Evolutionary conservation across 1,140 invertebrate species (phyloP), one percentile per base, ranked within the genome.

Genomic region (Macrotrachela quadricornifera): DNA sequence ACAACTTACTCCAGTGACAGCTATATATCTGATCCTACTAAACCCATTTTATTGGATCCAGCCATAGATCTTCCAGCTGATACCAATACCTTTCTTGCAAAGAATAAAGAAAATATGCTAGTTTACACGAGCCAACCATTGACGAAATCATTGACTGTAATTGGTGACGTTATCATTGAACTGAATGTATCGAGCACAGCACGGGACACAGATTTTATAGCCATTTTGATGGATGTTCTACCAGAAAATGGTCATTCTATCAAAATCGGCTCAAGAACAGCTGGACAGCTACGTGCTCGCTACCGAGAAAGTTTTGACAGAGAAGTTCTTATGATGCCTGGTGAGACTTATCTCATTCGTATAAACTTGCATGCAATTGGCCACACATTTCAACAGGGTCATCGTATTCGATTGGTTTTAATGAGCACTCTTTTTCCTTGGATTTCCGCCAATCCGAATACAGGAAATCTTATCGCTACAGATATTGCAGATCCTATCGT

Each of bases 301-400:
- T 52, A 52, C n/a, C 39, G 50, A 45, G n/a, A 52, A 14, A 37
- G 50, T 10, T 52, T 36, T 46, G 50, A 52, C n/a, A 38, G 18
- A 47, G 30, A 45, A 38, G 38, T n/a, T 15, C n/a, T 52, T 14
- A 52, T 52, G 45, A 14, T 45, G 45, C 42, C 42, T n/a, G 45
- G 45, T 38, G 36, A 45, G 21, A 45, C 16, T 38, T 52, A 45
- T 14, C 37, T 45, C 18, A 15, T 52, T 30, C 45, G 15, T n/a
- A 52, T 52, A 17, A 13, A 40, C n/a, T 21, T 52, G 12, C 30
- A 52, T 16, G 42, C 45, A 39, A 45, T 52, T 17, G 42, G 42
- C 13, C 45, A 52, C 10, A 45, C 42, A n/a, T 52, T 52, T 47
- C n/a, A 39, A 16, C 50, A n/a, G 45, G 43, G 43, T 30, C 50